phyloP scores from a whole-genome alignment of 2,888 invertebrate species.

The Anodontia alba region DNA sequence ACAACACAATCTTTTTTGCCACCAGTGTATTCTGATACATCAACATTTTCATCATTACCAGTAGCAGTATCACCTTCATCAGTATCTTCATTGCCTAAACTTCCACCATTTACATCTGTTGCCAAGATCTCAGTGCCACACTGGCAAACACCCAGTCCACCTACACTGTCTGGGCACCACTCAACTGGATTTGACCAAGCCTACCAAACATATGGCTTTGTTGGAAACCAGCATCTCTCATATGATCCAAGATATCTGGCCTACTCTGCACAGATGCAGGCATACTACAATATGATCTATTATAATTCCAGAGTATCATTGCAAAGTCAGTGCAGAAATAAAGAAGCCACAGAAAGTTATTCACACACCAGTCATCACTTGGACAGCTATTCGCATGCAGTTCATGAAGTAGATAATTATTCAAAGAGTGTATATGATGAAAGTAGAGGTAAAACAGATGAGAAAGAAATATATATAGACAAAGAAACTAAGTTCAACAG shows the following conservation, averaged over 20 bases:
- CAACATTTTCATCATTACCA: neutral
- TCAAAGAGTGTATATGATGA: too few relatives aligned
- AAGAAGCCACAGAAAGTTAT: neutral
- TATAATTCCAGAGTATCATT: neutral
- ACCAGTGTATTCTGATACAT: neutral
- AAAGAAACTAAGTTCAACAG: too few relatives aligned
- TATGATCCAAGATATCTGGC: conserved; percentile 22
- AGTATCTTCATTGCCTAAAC: neutral
- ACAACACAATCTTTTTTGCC: neutral
- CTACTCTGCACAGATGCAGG: conserved; percentile 36
- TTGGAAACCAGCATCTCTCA: neutral
- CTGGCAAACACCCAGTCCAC: neutral
- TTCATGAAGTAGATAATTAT: too few relatives aligned
- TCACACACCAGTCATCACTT: too few relatives aligned
- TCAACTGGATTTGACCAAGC: neutral
- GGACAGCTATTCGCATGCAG: too few relatives aligned
- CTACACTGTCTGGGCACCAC: neutral
- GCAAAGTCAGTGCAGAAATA: neutral
- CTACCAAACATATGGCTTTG: neutral
- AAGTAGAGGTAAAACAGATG: too few relatives aligned
- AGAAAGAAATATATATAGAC: too few relatives aligned
- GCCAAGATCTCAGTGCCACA: neutral
- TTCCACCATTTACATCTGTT: neutral
- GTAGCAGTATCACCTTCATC: neutral
- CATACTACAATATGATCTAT: conserved; percentile 45